phyloP scores from a whole-genome alignment of 2,113 vertebrate genomes.

The Sander lucioperca region DNA sequence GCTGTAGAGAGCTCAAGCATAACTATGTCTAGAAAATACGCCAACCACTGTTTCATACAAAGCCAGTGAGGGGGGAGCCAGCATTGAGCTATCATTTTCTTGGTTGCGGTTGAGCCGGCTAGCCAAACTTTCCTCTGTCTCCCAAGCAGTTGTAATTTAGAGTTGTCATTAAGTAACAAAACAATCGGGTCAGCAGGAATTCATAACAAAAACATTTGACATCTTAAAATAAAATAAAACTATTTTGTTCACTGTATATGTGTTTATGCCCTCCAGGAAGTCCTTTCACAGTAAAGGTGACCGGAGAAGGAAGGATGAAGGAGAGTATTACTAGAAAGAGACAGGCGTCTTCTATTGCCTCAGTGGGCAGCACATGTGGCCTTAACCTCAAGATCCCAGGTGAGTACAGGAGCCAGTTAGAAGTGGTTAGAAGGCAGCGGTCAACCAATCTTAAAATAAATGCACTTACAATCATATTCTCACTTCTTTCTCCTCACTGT shows the following conservation, averaged over 20 bases:
- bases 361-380: slow-evolving; percentile 95
- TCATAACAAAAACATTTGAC: not conserved
- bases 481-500: not conserved
- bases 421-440: slow-evolving; percentile 5
- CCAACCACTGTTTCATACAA: too few relatives aligned
- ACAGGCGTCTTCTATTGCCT: slow-evolving; percentile 94
- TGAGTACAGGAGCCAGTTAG: slow-evolving; percentile 61
- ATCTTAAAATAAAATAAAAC: not conserved
- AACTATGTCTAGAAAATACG: too few relatives aligned
- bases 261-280: slow-evolving; percentile 85
- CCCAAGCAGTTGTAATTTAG: too few relatives aligned
- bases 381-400: slow-evolving; percentile 99
- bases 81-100: too few relatives aligned
- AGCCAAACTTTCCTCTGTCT: too few relatives aligned
- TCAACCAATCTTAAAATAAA: slow-evolving; percentile 21
- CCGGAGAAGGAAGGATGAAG: slow-evolving; percentile 95
- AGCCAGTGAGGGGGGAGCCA: too few relatives aligned
- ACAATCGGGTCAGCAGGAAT: too few relatives aligned
- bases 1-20: too few relatives aligned
- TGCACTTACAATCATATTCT: slow-evolving; percentile 27
- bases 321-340: slow-evolving; percentile 96
- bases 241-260: not conserved
- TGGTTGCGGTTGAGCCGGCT: too few relatives aligned
- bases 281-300: slow-evolving; percentile 97
- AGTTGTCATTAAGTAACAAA: too few relatives aligned